Evolutionary conservation across 2,888 invertebrate genomes (phyloP), one percentile per base, ranked within the genome.

Genomic region (Orthosia gracilis): DNA sequence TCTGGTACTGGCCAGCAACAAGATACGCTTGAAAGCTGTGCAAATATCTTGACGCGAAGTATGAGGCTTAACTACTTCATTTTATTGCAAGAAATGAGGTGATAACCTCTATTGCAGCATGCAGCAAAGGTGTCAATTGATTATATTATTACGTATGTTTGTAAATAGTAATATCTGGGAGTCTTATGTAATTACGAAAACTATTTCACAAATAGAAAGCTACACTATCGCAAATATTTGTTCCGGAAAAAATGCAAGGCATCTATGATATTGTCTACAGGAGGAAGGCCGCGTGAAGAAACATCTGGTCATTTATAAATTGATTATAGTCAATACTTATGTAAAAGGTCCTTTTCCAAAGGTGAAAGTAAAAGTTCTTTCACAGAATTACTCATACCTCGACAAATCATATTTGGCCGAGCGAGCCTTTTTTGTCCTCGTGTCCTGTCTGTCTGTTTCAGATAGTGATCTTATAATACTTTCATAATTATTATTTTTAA

Each of bases 331-430:
- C n/a, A 40, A 45, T 26, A 18, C 40, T 26, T 17, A 54, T 23
- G 15, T 47, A n/a, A n/a, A 40, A 13, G 40, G n/a, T 45, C 45
- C 45, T 54, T 68, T 15, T 50, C 23, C 0, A 55, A 62, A 49
- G n/a, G 47, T 59, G 59, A 66, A 74, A 59, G 67, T 67, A 40
- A 75, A 52, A 73, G 21, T 73, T 58, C n/a, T 18, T 71, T 58
- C n/a, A 15, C 9, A 18, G 17, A 23, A 55, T 31, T 62, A 40
- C 21, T 73, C 49, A 63, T 23, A 63, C 13, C 18, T 40, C 3
- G n/a, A 11, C 12, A 2, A 40, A 45, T 57, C 5, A 18, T 21
- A 55, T 45, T 50, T 52, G 13, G 21, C 5, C 26, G 21, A 73
- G 23, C 4, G 21, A 17, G 15, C 21, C 61, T 21, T 58, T 15